These are phyloP conservation scores for Zaprionus nigranus DNA, from an alignment of 1,140 invertebrate species.

Conservation along the genomic window DNA sequence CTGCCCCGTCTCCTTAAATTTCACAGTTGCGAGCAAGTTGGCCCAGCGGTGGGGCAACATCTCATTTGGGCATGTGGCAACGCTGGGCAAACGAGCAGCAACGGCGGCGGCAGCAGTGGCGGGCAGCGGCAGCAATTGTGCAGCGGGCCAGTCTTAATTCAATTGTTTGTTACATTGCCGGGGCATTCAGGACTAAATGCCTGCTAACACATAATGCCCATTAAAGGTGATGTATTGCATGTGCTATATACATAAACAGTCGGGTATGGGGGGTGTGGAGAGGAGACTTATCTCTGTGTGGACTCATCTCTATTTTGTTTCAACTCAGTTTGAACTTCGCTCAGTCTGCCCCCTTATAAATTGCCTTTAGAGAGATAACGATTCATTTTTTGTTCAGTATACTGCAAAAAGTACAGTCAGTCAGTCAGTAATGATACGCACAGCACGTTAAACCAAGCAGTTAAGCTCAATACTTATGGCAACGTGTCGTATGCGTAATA, in stretches of 20 bases:
- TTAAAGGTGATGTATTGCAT: constrained; percentile 73
- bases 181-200: constrained; percentile 74
- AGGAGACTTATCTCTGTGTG: not conserved
- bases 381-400: no score
- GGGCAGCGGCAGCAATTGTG: constrained; percentile 29
- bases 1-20: constrained; percentile 48
- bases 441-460: no score
- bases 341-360: no score
- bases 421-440: not conserved
- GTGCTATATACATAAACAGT: constrained; percentile 1
- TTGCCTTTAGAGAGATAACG: no score
- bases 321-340: no score
- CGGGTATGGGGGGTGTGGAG: not conserved
- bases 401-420: not conserved
- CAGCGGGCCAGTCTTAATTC: constrained; percentile 64
- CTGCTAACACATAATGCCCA: constrained; percentile 76
- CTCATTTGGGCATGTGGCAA: constrained; percentile 11
- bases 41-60: constrained; percentile 17
- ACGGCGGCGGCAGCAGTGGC: no score
- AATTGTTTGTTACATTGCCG: constrained; percentile 75
- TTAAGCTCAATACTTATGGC: not conserved
- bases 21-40: constrained; percentile 30
- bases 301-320: no score
- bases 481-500: constrained; percentile 32
- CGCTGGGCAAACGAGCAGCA: not conserved